A percentile compares a stretch with the other conserved stretches of the same genome.
Evolutionary conservation across 2,797 vertebrate genomes (phyloP).

Genomic region (Poeciliopsis presidionis): DNA sequence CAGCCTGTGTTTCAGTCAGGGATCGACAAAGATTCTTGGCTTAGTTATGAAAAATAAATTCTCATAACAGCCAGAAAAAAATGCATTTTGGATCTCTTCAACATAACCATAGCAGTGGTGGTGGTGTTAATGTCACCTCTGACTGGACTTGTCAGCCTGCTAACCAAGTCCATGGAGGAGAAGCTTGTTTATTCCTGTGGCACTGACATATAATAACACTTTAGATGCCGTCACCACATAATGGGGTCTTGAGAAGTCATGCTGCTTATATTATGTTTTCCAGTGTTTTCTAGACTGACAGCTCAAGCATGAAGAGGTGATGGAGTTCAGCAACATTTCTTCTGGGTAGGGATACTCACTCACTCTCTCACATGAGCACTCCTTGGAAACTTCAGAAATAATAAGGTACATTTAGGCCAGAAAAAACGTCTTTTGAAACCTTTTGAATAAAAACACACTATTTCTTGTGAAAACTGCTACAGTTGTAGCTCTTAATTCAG

Average conservation of each 20-base stretch:
- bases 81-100: not conserved
- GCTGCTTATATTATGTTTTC: slow-evolving; percentile 2
- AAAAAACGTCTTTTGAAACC: not conserved
- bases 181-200: not conserved
- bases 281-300: not conserved
- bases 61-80: not conserved
- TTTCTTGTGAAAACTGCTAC: not conserved
- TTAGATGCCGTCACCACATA: slow-evolving; percentile 2
- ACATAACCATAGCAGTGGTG: not conserved
- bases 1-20: not conserved
- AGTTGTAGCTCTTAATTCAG: not conserved
- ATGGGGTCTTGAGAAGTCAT: slow-evolving; percentile 4
- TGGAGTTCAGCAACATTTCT: slow-evolving; percentile 9
- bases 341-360: not conserved
- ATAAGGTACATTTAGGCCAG: not conserved
- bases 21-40: not conserved
- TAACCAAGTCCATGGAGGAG: not conserved
- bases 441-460: not conserved
- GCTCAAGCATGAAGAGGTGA: slow-evolving; percentile 5
- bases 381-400: slow-evolving; percentile 1
- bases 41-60: not conserved
- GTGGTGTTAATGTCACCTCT: not conserved
- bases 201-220: slow-evolving; percentile 1
- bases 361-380: not conserved
- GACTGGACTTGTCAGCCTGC: not conserved